These are phyloP conservation scores for Diabrotica balteata DNA, from an alignment of 2,888 invertebrate species.

Conservation along the genomic window DNA sequence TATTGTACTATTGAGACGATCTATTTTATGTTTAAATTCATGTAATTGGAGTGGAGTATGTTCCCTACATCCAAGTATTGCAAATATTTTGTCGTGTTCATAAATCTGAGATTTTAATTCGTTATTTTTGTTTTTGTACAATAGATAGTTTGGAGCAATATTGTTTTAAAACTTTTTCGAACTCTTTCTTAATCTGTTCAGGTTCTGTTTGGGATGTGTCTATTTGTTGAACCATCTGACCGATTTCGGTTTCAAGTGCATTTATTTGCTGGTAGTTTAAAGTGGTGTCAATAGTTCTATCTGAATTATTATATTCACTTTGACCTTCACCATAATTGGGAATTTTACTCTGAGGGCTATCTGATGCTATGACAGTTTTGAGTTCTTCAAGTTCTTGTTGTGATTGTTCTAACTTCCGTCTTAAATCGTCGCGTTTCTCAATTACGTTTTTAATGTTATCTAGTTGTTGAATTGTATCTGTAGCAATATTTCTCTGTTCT, in stretches of 20 bases:
- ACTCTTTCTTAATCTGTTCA: slow-evolving; percentile 52
- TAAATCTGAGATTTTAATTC: slow-evolving; percentile 43
- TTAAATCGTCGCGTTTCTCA: slow-evolving; percentile 49
- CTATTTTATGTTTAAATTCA: slow-evolving; percentile 38
- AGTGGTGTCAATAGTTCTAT: too few relatives aligned
- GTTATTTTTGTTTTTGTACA: slow-evolving; percentile 53
- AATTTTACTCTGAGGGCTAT: too few relatives aligned
- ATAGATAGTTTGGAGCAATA: slow-evolving; percentile 53
- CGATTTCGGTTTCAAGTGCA: slow-evolving; percentile 50
- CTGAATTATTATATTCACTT: too few relatives aligned
- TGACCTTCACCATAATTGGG: too few relatives aligned
- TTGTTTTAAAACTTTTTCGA: slow-evolving; percentile 50
- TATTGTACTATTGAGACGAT: slow-evolving; percentile 37
- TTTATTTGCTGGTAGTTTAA: too few relatives aligned
- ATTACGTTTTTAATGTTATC: slow-evolving; percentile 50
- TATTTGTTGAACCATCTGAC: slow-evolving; percentile 41
- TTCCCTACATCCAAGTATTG: slow-evolving; percentile 25
- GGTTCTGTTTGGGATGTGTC: slow-evolving; percentile 48
- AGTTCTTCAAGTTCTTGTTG: slow-evolving; percentile 46
- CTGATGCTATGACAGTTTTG: slow-evolving; percentile 13
- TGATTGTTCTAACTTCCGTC: slow-evolving; percentile 46
- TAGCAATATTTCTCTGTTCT: slow-evolving; percentile 47
- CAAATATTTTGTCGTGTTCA: slow-evolving; percentile 35
- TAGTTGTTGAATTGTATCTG: slow-evolving; percentile 51
- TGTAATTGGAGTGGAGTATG: slow-evolving; percentile 24